Percentiles rank a stretch among this genome's conserved stretches.
phyloP scores from a whole-genome alignment of 1,140 invertebrate genomes.

The Dolichoris vasculosae region DNA sequence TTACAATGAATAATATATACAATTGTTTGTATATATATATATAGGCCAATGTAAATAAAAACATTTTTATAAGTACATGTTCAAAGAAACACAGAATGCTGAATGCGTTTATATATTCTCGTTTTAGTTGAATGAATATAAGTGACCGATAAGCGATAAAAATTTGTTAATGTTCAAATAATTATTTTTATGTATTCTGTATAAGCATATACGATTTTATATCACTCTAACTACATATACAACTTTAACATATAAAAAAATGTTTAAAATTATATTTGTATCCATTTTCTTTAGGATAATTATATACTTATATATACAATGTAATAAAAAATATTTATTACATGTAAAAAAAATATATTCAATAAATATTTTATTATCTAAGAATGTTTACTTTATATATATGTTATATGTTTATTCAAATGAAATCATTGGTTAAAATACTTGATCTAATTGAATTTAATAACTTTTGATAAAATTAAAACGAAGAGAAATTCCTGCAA shows the following conservation, averaged over 20 bases:
- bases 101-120: background rate
- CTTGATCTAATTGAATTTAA: background rate
- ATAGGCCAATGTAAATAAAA: background rate
- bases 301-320: constrained; percentile 23
- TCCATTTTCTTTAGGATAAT: background rate
- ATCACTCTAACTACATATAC: background rate
- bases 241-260: background rate
- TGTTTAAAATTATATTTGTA: background rate
- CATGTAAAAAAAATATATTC: background rate
- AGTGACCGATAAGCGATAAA: background rate
- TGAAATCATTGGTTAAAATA: background rate
- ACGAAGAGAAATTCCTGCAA: too few relatives aligned
- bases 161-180: background rate
- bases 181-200: background rate
- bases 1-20: too few relatives aligned
- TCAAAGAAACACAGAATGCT: background rate
- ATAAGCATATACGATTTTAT: background rate
- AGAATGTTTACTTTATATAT: background rate
- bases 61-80: background rate
- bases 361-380: constrained; percentile 12
- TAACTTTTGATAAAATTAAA: background rate
- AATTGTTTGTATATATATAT: background rate
- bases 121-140: background rate
- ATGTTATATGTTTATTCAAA: background rate
- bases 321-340: constrained; percentile 19